Evolutionary conservation across 2,888 invertebrate species (phyloP).

Genomic region (Drosophila barbarae): DNA sequence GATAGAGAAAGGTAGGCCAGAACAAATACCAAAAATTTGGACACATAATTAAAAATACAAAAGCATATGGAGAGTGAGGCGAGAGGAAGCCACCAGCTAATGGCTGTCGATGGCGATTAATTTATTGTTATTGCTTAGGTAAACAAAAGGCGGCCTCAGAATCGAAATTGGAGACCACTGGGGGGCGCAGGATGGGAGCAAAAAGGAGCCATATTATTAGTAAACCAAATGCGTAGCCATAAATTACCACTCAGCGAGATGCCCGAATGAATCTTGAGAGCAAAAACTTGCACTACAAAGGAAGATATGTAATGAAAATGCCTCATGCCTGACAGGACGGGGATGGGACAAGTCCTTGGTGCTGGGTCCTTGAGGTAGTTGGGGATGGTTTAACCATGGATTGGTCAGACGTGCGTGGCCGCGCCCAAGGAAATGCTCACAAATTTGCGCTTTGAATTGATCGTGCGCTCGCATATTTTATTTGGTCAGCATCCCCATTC

Average conservation of each 20-base stretch:
- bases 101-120: conserved; percentile 64
- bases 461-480: conserved; percentile 72
- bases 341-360: background rate
- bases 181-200: background rate
- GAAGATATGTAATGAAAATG: conserved; percentile 60
- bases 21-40: conserved; percentile 49
- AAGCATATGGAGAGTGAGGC: conserved; percentile 51
- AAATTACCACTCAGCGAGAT: conserved; percentile 68
- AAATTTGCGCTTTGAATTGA: conserved; percentile 70
- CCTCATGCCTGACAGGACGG: conserved; percentile 31
- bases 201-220: conserved; percentile 57
- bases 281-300: conserved; percentile 34
- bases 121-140: conserved; percentile 75
- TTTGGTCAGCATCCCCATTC: conserved; percentile 40
- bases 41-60: conserved; percentile 75
- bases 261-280: conserved; percentile 62
- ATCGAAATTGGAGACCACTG: conserved; percentile 48
- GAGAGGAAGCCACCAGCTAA: conserved; percentile 54
- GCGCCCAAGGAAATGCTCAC: conserved; percentile 55
- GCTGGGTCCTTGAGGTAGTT: conserved; percentile 12
- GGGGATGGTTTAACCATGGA: conserved; percentile 18
- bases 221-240: conserved; percentile 74
- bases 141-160: conserved; percentile 60
- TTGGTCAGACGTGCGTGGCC: conserved; percentile 59
- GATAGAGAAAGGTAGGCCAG: conserved; percentile 28